phyloP scores from a whole-genome alignment of 1,140 invertebrate genomes.

The Neotoxoptera formosana region DNA sequence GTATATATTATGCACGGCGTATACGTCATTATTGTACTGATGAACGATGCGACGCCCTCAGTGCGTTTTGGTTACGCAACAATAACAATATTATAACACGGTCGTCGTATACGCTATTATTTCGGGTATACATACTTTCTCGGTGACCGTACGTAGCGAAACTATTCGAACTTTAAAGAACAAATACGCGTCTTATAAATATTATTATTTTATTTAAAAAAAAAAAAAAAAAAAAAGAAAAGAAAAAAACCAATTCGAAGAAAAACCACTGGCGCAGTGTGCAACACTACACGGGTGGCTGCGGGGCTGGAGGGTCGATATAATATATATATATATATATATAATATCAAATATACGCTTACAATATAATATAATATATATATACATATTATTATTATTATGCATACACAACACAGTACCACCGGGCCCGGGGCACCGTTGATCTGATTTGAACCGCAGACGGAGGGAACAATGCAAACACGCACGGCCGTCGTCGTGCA shows the following conservation, averaged over 20 bases:
- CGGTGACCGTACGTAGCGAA: background rate
- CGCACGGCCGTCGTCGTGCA: conserved; percentile 32
- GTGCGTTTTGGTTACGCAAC: background rate
- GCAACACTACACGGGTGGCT: too few relatives aligned
- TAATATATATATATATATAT: too few relatives aligned
- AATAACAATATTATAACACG: background rate
- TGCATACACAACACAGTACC: conserved; percentile 47
- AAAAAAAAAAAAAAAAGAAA: too few relatives aligned
- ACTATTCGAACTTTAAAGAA: conserved; percentile 5
- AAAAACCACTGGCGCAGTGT: background rate
- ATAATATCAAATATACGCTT: too few relatives aligned
- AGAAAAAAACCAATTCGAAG: background rate
- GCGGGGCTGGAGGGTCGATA: background rate
- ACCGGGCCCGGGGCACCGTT: conserved; percentile 25
- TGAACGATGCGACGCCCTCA: too few relatives aligned
- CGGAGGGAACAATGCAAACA: conserved; percentile 56
- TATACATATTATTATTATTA: background rate
- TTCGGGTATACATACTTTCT: background rate
- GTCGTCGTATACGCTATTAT: too few relatives aligned
- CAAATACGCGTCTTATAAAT: conserved; percentile 6
- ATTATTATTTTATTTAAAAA: background rate
- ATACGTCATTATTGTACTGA: too few relatives aligned
- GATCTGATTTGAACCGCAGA: conserved; percentile 57
- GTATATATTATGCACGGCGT: too few relatives aligned
- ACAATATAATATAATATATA: too few relatives aligned